A percentile compares a stretch with the other conserved stretches of the same genome.
Evolutionary conservation across 2,888 invertebrate species (phyloP).

Genomic region (Pogonocherus hispidulus): DNA sequence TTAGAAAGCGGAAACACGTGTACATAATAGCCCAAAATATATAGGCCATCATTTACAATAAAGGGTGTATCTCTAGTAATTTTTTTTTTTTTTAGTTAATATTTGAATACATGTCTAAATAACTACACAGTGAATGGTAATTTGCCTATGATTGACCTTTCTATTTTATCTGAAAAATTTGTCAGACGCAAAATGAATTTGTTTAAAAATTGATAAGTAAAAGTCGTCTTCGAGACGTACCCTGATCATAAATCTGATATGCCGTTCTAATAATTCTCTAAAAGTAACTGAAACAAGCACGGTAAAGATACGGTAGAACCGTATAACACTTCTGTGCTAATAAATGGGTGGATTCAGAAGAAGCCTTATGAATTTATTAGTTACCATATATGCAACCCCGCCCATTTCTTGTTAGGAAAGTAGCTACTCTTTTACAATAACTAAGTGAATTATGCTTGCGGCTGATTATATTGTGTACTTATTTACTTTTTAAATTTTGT

Average conservation of each 20-base stretch:
- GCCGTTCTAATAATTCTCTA: not conserved
- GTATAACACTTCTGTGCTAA: conserved; percentile 4
- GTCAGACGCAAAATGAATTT: too few relatives aligned
- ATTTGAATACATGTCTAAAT: too few relatives aligned
- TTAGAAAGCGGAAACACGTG: too few relatives aligned
- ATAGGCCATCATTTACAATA: too few relatives aligned
- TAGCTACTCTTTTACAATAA: not conserved
- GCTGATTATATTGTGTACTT: not conserved
- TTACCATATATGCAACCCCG: not conserved
- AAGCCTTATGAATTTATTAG: conserved; percentile 6
- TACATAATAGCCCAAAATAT: too few relatives aligned
- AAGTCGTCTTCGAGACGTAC: not conserved
- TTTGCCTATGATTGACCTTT: too few relatives aligned
- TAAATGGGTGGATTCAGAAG: conserved; percentile 4
- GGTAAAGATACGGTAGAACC: not conserved
- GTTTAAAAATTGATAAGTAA: too few relatives aligned
- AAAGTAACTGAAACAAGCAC: not conserved
- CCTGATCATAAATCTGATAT: not conserved
- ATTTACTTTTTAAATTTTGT: not conserved
- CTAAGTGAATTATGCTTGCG: not conserved
- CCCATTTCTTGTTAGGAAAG: conserved; percentile 6
- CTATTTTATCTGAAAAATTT: too few relatives aligned
- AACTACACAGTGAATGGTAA: too few relatives aligned
- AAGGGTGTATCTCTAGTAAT: too few relatives aligned
- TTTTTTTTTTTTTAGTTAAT: too few relatives aligned